Conservation (phyloP, 2,113 vertebrate species). For the Phylloscopus whistleri region DNA sequence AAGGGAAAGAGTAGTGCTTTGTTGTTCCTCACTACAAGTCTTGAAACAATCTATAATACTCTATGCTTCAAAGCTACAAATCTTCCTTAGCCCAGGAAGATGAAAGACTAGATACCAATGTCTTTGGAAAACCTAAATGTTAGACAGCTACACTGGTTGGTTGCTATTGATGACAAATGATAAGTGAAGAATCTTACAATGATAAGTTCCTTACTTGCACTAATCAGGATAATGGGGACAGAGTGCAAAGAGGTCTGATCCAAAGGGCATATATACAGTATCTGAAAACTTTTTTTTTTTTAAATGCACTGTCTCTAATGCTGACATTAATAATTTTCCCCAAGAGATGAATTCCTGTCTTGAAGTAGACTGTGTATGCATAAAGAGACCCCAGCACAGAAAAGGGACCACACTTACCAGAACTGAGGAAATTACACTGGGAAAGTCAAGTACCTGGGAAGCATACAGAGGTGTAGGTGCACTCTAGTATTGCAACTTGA, state of each 20-base stretch:
- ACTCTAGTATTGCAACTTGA: not conserved
- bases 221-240: not conserved
- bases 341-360: not conserved
- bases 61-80: not conserved
- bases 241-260: not conserved
- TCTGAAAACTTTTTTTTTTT: not conserved
- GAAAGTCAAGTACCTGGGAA: not conserved
- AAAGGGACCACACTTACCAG: not conserved
- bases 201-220: not conserved
- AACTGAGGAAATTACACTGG: not conserved
- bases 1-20: not conserved
- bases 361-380: not conserved
- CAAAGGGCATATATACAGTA: not conserved
- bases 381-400: not conserved
- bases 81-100: not conserved
- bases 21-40: not conserved
- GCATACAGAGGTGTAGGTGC: not conserved
- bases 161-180: not conserved
- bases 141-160: not conserved
- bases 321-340: not conserved
- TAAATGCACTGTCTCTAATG: not conserved
- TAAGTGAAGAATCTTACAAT: not conserved
- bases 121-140: not conserved
- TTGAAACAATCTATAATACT: not conserved
- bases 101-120: not conserved